phyloP scores from a whole-genome alignment of 1,140 invertebrate species.

The Brachionus paranguensis region DNA sequence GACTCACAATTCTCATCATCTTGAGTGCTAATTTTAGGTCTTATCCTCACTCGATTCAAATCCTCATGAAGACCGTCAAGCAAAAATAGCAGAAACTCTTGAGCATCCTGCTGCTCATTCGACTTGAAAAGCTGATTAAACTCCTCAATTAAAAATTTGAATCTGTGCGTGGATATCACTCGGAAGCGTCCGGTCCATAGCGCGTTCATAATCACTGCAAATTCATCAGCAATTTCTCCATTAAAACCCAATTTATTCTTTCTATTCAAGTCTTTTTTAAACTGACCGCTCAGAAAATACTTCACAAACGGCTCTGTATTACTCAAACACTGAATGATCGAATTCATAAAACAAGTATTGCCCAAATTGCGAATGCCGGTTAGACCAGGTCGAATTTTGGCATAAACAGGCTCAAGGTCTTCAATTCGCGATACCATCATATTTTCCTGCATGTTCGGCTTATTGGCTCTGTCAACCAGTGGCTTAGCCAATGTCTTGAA shows the following conservation, averaged over 20 bases:
- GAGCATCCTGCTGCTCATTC: slow-evolving; percentile 84
- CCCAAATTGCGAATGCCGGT: slow-evolving; percentile 39
- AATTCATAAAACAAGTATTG: slow-evolving; percentile 41
- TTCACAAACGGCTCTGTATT: background rate
- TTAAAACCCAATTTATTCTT: slow-evolving; percentile 12
- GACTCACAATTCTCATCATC: slow-evolving; percentile 42
- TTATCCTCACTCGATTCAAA: slow-evolving; percentile 58
- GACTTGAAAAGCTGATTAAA: slow-evolving; percentile 63
- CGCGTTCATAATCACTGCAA: background rate
- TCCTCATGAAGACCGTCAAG: slow-evolving; percentile 85
- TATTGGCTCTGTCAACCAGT: background rate
- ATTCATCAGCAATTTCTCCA: slow-evolving; percentile 24
- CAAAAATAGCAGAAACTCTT: slow-evolving; percentile 83
- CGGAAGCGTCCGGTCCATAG: background rate
- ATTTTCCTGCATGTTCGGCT: background rate
- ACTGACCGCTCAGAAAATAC: slow-evolving; percentile 25
- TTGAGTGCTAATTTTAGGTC: background rate
- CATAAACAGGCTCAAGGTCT: slow-evolving; percentile 7
- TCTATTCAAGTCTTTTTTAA: slow-evolving; percentile 14
- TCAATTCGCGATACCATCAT: background rate
- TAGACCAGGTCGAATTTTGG: background rate
- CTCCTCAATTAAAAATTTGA: slow-evolving; percentile 13
- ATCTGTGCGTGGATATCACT: background rate
- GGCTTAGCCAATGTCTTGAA: background rate
- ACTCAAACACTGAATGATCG: slow-evolving; percentile 39